Percentiles rank a stretch among this genome's conserved stretches.
Evolutionary conservation across 1,140 invertebrate species (phyloP).

Genomic region (Leptinotarsa lineolata): DNA sequence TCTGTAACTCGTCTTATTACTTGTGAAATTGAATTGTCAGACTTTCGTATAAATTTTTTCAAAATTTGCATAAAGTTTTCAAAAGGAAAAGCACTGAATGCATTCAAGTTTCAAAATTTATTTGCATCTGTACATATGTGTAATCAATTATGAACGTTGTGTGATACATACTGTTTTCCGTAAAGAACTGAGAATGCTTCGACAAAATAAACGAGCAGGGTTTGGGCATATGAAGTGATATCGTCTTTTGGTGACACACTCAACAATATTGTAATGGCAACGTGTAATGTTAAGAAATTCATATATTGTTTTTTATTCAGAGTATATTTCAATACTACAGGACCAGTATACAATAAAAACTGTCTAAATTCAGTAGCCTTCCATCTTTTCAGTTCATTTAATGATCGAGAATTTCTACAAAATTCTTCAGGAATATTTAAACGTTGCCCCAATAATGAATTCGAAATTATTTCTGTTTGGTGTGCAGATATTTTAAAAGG

Average conservation of each 20-base stretch:
- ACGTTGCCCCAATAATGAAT: neutral
- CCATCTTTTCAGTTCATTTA: conserved; percentile 44
- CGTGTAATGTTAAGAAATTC: neutral
- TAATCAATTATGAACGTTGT: neutral
- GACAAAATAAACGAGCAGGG: neutral
- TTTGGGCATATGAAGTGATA: neutral
- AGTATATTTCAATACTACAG: conserved; percentile 3
- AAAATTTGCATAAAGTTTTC: conserved; percentile 16
- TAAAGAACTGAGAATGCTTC: neutral
- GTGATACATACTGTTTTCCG: neutral
- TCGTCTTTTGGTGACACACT: neutral
- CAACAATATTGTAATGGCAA: neutral
- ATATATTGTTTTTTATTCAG: neutral
- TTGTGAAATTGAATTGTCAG: neutral
- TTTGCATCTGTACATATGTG: neutral
- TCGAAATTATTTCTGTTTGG: neutral
- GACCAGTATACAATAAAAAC: conserved; percentile 49
- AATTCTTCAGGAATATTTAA: conserved; percentile 44
- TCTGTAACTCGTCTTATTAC: neutral
- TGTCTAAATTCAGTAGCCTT: conserved; percentile 52
- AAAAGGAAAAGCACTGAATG: conserved; percentile 16
- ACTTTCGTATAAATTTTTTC: neutral
- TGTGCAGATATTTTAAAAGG: neutral
- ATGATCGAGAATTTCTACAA: conserved; percentile 41
- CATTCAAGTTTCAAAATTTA: conserved; percentile 6